phyloP scores from a whole-genome alignment of 2,797 vertebrate species.

The Sphaeramia orbicularis region DNA sequence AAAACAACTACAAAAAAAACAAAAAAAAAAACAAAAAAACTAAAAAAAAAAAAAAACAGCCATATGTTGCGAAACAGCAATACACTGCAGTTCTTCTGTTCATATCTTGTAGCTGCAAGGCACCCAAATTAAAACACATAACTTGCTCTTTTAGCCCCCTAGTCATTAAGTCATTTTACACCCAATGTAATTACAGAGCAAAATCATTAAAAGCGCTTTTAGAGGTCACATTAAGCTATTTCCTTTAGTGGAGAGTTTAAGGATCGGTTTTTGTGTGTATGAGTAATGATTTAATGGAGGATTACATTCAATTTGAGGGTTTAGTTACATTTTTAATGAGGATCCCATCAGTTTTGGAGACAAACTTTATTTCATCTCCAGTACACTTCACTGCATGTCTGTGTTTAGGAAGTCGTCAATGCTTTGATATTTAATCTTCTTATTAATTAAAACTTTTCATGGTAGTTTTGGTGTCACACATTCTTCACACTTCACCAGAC shows the following conservation, averaged over 20 bases:
- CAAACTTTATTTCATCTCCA: background rate
- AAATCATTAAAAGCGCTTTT: conserved; percentile 35
- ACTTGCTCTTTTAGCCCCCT: conserved; percentile 25
- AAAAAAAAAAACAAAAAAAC: too few relatives aligned
- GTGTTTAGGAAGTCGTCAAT: background rate
- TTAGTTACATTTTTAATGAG: conserved; percentile 15
- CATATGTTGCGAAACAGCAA: conserved; percentile 8
- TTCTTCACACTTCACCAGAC: too few relatives aligned
- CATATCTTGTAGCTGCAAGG: conserved; percentile 22
- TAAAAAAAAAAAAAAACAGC: background rate
- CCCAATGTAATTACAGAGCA: conserved; percentile 36
- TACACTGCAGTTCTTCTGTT: conserved; percentile 12
- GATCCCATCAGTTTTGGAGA: conserved; percentile 2
- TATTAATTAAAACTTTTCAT: too few relatives aligned
- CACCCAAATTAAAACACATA: conserved; percentile 38
- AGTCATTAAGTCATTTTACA: conserved; percentile 44
- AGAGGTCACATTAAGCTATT: conserved; percentile 41
- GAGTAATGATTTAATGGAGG: conserved; percentile 19
- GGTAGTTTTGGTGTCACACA: too few relatives aligned
- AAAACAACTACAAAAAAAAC: too few relatives aligned
- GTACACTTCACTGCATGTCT: background rate
- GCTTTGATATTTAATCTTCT: too few relatives aligned
- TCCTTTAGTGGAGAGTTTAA: conserved; percentile 6
- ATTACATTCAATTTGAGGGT: conserved; percentile 9
- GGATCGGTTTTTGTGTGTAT: conserved; percentile 4